Percentiles rank a stretch among this genome's conserved stretches.
Conservation (phyloP, 2,797 vertebrate species). For the Mus caroli region DNA sequence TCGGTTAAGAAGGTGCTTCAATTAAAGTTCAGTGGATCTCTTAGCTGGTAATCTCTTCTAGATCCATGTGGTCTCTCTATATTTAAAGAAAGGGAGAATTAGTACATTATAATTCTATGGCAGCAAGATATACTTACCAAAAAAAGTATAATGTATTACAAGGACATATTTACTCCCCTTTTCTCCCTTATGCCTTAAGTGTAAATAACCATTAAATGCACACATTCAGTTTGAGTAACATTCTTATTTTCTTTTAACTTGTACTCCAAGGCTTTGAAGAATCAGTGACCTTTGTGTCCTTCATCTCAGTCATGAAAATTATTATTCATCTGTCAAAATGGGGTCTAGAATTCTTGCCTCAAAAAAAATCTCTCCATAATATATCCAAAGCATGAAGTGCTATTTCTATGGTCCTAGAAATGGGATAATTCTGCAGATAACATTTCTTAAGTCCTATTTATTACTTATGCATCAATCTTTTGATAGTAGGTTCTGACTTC, state of each 20-base stretch:
- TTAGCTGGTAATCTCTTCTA: not conserved
- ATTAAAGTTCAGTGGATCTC: not conserved
- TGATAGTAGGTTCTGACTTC: not conserved
- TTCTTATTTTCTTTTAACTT: conserved; percentile 18
- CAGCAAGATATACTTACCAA: not conserved
- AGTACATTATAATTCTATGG: not conserved
- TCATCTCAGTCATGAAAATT: conserved; percentile 13
- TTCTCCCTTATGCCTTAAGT: conserved; percentile 47
- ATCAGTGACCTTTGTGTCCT: not conserved
- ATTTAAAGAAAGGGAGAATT: conserved; percentile 41
- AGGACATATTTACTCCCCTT: conserved; percentile 25
- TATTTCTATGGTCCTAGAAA: not conserved
- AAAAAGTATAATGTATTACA: not conserved
- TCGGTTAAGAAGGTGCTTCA: not conserved
- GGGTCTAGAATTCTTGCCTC: not conserved
- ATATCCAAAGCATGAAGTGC: not conserved
- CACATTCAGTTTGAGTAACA: conserved; percentile 44
- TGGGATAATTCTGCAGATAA: not conserved
- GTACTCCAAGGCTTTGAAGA: not conserved
- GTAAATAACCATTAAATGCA: conserved; percentile 50
- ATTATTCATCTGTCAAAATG: conserved; percentile 30
- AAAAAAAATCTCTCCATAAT: not conserved
- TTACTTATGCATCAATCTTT: conserved; percentile 18
- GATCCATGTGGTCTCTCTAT: not conserved
- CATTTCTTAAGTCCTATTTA: not conserved